These are phyloP conservation scores for Drosophila demipolita DNA, from an alignment of 2,888 invertebrate species.

Conservation along the genomic window DNA sequence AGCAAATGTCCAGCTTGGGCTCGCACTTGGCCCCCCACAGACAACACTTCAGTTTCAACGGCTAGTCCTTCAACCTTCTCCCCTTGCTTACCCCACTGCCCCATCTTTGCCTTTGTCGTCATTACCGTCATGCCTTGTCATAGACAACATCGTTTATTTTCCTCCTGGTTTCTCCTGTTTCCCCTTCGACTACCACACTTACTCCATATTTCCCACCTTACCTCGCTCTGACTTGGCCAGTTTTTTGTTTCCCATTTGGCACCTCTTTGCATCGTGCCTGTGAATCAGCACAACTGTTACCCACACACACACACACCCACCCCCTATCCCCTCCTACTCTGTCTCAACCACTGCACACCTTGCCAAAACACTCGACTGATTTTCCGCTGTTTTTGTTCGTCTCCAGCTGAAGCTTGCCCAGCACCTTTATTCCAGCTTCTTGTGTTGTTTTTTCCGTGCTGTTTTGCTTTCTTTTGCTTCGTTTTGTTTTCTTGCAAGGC, in stretches of 20 bases:
- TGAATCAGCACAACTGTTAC: conserved; percentile 72
- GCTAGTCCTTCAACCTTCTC: background rate
- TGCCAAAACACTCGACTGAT: conserved; percentile 67
- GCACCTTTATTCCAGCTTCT: background rate
- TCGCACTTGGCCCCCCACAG: conserved; percentile 26
- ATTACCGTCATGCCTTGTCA: conserved; percentile 79
- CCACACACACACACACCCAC: conserved; percentile 3
- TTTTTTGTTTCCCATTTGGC: conserved; percentile 62
- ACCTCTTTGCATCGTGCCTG: conserved; percentile 58
- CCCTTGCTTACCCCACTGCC: background rate
- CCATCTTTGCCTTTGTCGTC: conserved; percentile 37
- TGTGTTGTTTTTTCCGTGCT: background rate
- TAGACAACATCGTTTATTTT: conserved; percentile 79
- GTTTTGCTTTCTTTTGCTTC: background rate
- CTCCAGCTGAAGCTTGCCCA: background rate
- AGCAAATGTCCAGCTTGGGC: background rate
- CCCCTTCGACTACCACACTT: background rate
- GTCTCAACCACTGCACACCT: background rate
- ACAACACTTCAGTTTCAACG: conserved; percentile 13
- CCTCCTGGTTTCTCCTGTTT: conserved; percentile 19
- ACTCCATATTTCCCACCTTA: conserved; percentile 7
- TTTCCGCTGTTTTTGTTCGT: conserved; percentile 44
- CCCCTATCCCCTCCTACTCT: background rate
- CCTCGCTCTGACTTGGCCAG: conserved; percentile 34
- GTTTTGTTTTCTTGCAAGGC: background rate